Conservation (phyloP, 2,113 vertebrate genomes). For the Leptosomus discolor region DNA sequence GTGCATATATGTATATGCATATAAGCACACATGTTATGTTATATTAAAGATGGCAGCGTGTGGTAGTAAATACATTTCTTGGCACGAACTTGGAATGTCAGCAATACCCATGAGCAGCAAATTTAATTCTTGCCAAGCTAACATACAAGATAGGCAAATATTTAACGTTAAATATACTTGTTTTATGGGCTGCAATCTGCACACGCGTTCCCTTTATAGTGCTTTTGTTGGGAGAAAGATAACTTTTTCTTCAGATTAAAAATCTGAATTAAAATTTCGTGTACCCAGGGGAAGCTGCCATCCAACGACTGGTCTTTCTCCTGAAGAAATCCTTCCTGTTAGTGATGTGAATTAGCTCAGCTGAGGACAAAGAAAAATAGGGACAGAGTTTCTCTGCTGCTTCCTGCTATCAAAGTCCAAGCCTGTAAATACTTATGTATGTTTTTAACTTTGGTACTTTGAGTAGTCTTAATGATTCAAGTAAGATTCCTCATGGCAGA, state of each 20-base stretch:
- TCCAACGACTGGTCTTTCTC: neutral
- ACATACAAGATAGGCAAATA: constrained; percentile 42
- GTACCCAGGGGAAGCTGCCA: neutral
- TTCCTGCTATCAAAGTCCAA: neutral
- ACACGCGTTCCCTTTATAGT: neutral
- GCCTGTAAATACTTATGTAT: constrained; percentile 10
- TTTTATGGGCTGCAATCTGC: neutral
- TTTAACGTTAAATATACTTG: neutral
- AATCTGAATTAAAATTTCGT: neutral
- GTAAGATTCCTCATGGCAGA: neutral
- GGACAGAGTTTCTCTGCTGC: neutral
- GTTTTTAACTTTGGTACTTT: neutral
- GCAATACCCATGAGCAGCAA: constrained; percentile 35
- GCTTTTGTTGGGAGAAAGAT: neutral
- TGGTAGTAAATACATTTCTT: constrained; percentile 53
- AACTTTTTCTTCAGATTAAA: neutral
- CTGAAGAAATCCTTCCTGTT: neutral
- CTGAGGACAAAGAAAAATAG: neutral
- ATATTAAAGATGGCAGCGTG: constrained; percentile 41
- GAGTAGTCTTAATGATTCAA: neutral
- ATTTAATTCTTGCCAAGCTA: constrained; percentile 45
- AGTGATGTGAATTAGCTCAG: neutral
- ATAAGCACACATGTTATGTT: constrained; percentile 14
- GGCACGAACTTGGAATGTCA: constrained; percentile 35
- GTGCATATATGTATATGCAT: neutral